Base-by-base conservation (phyloP, 2,113 vertebrate species). In the Etheostoma spectabile region DNA sequence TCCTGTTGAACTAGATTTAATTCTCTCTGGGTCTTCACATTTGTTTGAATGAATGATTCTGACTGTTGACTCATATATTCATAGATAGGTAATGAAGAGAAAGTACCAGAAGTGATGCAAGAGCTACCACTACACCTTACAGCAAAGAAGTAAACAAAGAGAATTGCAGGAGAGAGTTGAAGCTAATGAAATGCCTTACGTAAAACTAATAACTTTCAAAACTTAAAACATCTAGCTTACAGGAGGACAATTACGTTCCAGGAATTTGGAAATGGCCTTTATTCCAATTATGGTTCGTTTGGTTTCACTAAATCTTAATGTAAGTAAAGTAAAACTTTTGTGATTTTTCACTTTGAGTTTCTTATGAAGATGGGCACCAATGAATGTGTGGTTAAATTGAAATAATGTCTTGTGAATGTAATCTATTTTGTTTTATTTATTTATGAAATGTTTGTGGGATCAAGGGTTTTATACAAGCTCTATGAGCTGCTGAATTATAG, bases 351-450 rank as follows among this genome's bases (percentile, higher is more conserved):
- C 48, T 33, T 3, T 71, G 27, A 27, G 74, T 82, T 70, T 66
- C 5, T 63, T 55, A 82, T 77, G 45, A 76, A 80, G 21, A 76
- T 1, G 8, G 46, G 48, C 75, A 87, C 66, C 51, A 74, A 74
- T 92, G 91, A 94, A 93, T 93, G 93, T 92, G 52, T 38, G 74
- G 70, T 67, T 67, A 63, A 64, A 42, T 49, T 62, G 66, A 18
- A 67, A 74, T 45, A 49, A 38, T 38, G 53, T 80, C 15, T 56
- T 66, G 46, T 83, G 38, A 79, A 79, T 77, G 38, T 83, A 21
- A 45, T 90, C 48, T 74, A 65, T 77, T 71, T 75, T 33, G 84
- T 88, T 77, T 7, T 91, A 83, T 93, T 93, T 93, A 92, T 92
- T 83, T 67, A 63, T 86, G 13, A 77, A 48, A 72, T 79, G 61